Evolutionary conservation across 2,797 vertebrate species (phyloP).

Genomic region (Sebastes flavidus): DNA sequence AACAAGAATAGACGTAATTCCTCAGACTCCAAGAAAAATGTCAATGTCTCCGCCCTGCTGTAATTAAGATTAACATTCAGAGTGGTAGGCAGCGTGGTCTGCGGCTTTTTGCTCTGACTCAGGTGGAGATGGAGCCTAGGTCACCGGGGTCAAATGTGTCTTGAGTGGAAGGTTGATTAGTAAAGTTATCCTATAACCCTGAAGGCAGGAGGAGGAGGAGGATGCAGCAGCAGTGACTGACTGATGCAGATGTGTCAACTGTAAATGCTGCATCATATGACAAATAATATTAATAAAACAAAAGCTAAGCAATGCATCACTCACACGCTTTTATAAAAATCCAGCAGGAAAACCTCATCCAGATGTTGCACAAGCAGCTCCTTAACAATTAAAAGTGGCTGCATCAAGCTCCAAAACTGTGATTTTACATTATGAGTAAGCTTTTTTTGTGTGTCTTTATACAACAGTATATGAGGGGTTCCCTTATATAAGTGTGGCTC

Average conservation of each 20-base stretch:
- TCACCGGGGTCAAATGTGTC: constrained; percentile 45
- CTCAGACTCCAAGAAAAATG: constrained; percentile 71
- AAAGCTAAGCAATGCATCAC: not conserved
- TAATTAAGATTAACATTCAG: constrained; percentile 62
- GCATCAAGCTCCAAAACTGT: not conserved
- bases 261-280: not conserved
- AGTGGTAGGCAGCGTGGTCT: constrained; percentile 37
- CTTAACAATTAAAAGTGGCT: not conserved
- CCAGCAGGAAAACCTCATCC: not conserved
- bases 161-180: not conserved
- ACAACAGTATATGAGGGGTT: constrained; percentile 6
- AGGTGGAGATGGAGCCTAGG: constrained; percentile 28
- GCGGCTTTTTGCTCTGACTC: constrained; percentile 43
- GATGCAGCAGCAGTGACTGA: not conserved
- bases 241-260: not conserved
- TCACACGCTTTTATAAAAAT: not conserved
- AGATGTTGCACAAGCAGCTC: not conserved
- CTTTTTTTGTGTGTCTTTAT: not conserved
- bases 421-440: not conserved
- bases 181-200: not conserved
- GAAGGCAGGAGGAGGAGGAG: not conserved
- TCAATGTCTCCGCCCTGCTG: constrained; percentile 64
- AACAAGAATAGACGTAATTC: constrained; percentile 68
- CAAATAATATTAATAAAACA: not conserved
- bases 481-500: constrained; percentile 44